Base-by-base conservation (phyloP, 1,140 invertebrate genomes). In the Drosophila orosa region DNA sequence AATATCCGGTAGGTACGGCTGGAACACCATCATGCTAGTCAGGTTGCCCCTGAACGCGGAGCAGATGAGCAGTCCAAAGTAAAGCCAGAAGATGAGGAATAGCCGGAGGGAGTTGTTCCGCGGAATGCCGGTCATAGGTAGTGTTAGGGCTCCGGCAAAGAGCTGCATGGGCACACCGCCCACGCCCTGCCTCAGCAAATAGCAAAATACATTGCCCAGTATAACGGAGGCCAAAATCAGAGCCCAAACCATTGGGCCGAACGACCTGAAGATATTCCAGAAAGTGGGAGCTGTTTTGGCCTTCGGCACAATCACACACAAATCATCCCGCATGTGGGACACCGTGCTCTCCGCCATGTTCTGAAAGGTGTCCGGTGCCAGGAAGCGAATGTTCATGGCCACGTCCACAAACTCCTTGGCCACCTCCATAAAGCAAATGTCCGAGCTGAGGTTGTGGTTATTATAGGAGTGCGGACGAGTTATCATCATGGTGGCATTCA, bases 201-300 rank as follows among this genome's bases (percentile, higher is more conserved):
- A 62, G 31, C 78, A 85, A 24, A 80, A 90, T 0, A 72, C 5
- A 33, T 80, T 75, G 0, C 71, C 78, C 24, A 90, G 27, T 17
- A 80, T 17, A 3, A 92, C 22, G 8, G 78, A 75, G 0, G 72
- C 25, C 0, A 76, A 42, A 4, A 91, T 80, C 0, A 62, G 45
- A 3, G 63, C 7, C 91, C 91, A 92, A 17, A 91, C 90, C 35
- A 50, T 27, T 1, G 50, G 10, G 2, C 74, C 61, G 42, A 92
- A 92, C 0, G 91, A 81, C 5, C 84, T 82, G 60, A 92, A 92
- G 13, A 92, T 67, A 35, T 92, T 92, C 87, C 89, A 90, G 44
- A 92, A 84, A 0, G 66, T 60, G 0, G 87, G 59, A 9, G 89
- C 87, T 5, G 65, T 33, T 22, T 77, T 74, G 2, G 84, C 78